These are phyloP conservation scores for Sakesphorus luctuosus DNA, from an alignment of 2,113 vertebrate species.

Conservation along the genomic window DNA sequence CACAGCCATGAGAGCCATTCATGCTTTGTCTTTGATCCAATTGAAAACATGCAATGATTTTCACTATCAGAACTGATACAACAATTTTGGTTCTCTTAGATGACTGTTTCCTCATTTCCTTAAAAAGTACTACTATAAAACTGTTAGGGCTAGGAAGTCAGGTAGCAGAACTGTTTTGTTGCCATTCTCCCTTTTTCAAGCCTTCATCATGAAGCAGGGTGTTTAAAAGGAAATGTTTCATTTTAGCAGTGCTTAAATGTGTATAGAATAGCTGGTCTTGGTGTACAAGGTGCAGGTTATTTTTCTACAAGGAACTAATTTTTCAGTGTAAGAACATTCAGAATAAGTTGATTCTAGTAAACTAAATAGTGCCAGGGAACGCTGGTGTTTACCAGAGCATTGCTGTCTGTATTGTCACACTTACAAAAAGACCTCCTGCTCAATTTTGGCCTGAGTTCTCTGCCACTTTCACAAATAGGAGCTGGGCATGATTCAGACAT, in stretches of 20 bases:
- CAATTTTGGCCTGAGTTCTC: neutral
- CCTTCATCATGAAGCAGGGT: neutral
- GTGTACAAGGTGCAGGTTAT: neutral
- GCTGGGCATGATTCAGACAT: neutral
- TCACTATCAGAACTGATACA: neutral
- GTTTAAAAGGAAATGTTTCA: neutral
- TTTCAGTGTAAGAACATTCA: neutral
- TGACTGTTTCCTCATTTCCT: neutral
- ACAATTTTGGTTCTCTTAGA: neutral
- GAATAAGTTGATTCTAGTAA: neutral
- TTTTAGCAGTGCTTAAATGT: neutral
- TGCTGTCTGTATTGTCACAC: neutral
- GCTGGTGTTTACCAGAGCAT: neutral
- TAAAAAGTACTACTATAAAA: neutral
- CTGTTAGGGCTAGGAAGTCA: neutral
- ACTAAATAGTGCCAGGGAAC: neutral
- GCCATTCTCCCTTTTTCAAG: neutral
- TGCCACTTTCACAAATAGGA: neutral
- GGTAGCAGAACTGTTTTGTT: neutral
- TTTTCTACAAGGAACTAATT: neutral
- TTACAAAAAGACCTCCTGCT: neutral
- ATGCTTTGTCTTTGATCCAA: neutral
- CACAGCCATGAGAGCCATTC: neutral
- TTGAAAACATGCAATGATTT: neutral
- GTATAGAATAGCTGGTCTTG: neutral